Evolutionary conservation across 2,797 vertebrate genomes (phyloP), one percentile per base, ranked within the genome.

Genomic region (Delichon dasypus): DNA sequence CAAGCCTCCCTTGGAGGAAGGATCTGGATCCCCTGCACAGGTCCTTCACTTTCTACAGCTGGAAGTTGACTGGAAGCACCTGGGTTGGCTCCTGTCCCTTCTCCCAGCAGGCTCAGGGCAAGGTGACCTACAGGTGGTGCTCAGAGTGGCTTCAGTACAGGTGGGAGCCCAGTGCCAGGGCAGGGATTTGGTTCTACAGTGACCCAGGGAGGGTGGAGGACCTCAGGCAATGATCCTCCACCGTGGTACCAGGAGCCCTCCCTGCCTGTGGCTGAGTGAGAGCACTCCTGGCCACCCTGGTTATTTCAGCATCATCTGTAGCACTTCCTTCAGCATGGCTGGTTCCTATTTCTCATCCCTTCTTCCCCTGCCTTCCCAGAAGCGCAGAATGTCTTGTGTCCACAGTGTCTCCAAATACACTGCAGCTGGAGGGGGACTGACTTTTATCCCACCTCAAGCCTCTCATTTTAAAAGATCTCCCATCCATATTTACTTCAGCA

Each of bases 231-330:
- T 26, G 42, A 27, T 51, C 8, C 54, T 74, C 30, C 29, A 10
- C 32, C 0, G 0, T 38, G 44, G 32, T 14, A 36, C 57, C 0
- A 0, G 45, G 27, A 78, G 15, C 40, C 40, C 5, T 3, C 14
- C n/a, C 44, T 78, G 14, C 48, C 29, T 29, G 45, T 26, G 40
- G 1, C 38, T 86, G 42, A 64, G 12, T 0, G 2, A 71, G 70
- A 50, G 29, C 70, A 34, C 27, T 87, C 7, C 21, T 27, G 57
- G 23, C 40, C 66, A 42, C 1, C 2, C 32, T 22, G 32, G 20
- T 58, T 61, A 25, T 62, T 84, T 64, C 78, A 92, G 50, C 73
- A 93, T 36, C 61, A 55, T 16, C 44, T 70, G 19, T 3, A 60
- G 71, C 42, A 40, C 20, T 38, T 79, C 30, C n/a, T 60, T 80